Base-by-base conservation (phyloP, 2,113 vertebrate genomes). In the Climacteris rufus region DNA sequence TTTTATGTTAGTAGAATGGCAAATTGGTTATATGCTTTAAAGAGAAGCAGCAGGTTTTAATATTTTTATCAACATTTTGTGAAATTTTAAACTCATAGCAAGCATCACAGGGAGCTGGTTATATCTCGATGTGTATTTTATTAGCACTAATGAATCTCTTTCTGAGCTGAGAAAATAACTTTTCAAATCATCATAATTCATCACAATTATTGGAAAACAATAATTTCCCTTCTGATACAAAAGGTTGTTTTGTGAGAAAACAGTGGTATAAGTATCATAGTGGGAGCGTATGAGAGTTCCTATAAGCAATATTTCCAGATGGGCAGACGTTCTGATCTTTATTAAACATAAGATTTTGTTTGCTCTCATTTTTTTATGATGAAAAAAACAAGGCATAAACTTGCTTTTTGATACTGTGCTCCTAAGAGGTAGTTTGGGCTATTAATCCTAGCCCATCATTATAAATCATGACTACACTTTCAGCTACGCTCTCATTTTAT, bases 181-280 rank as follows among this genome's bases (percentile, higher is more conserved):
- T 82, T 61, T 69, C 21, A 89, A 87, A 80, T 87, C 21, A 90
- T 80, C 33, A 39, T 90, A 85, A 90, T 90, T 93, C 83, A 90
- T 85, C 91, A 47, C 65, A 90, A 88, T 94, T 91, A 63, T 68
- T 70, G 72, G 64, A 87, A 94, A 95, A 88, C 45, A 90, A 65
- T 79, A 15, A 83, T 94, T 96, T 96, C 83, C 69, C 45, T 89
- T 96, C 64, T 75, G 90, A 89, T 93, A 89, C 45, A 83, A 83
- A 85, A 69, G 31, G 9, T 68, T 91, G 37, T 91, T 95, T 97
- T 92, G 63, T 92, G 59, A 95, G 69, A 82, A 90, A 96, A 94
- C 60, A 71, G 39, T 14, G 4, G 18, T 70, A 7, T 71, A 42
- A 13, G 21, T 96, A 53, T 94, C 85, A 69, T 89, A 69, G 77